Conservation (phyloP, 2,888 invertebrate species). For the Eurytoma adleriae region DNA sequence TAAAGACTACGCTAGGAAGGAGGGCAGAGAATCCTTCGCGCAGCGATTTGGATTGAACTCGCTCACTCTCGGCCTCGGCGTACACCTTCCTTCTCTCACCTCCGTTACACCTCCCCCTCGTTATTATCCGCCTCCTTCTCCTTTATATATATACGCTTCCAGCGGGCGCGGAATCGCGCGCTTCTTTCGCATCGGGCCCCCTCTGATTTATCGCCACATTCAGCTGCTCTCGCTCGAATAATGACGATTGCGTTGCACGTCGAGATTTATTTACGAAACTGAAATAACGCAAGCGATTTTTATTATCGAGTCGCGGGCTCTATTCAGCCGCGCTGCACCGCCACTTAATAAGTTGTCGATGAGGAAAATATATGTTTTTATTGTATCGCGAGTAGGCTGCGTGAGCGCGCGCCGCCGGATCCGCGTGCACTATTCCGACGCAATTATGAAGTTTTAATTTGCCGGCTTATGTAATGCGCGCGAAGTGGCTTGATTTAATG, state of each 20-base stretch:
- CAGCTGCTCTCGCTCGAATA: constrained; percentile 48
- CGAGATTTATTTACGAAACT: constrained; percentile 49
- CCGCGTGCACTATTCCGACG: not conserved
- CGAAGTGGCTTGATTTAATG: too few relatives aligned
- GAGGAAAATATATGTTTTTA: constrained; percentile 27
- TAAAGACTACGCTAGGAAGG: constrained; percentile 66
- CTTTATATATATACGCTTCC: not conserved
- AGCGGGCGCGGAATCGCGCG: constrained; percentile 13
- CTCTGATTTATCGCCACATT: constrained; percentile 54
- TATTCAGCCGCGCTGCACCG: too few relatives aligned
- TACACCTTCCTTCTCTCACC: constrained; percentile 25
- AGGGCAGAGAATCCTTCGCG: constrained; percentile 59
- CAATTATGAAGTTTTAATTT: constrained; percentile 5
- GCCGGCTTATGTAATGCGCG: too few relatives aligned
- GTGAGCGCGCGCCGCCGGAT: not conserved
- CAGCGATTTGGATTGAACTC: constrained; percentile 65
- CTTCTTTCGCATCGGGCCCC: constrained; percentile 11
- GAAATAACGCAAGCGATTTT: constrained; percentile 46
- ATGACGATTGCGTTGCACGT: constrained; percentile 51
- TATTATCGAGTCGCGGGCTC: constrained; percentile 19
- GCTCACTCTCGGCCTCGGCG: constrained; percentile 8
- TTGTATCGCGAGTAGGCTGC: constrained; percentile 3
- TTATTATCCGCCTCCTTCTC: constrained; percentile 37
- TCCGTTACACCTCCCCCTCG: constrained; percentile 28
- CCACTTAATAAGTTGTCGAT: constrained; percentile 28